Base-by-base conservation (phyloP, 2,113 vertebrate genomes). In the Anseranas semipalmata region DNA sequence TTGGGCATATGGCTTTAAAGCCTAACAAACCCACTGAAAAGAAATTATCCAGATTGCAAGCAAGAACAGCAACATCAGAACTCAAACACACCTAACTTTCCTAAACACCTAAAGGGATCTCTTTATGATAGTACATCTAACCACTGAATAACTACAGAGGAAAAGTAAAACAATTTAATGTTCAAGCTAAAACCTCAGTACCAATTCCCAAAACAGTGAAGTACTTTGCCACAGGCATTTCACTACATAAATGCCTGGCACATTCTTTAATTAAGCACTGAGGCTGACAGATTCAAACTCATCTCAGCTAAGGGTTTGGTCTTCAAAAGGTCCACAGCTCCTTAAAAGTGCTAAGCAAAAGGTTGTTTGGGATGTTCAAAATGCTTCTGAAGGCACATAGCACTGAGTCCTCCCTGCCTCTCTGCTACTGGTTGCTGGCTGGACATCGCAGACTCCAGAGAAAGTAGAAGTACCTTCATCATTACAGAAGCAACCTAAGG, bases 361-460 rank as follows among this genome's bases (percentile, higher is more conserved):
- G 1, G 15, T 45, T 55, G 43, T 37, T 63, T 70, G 33, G 12
- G 28, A 53, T 80, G 37, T 53, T 93, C 48, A 82, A 60, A 92
- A 50, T 28, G 24, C 45, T 81, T 50, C 74, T 72, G 70, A 70
- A 93, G 58, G 35, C 0, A 0, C n/a, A n/a, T 12, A 0, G 0
- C 27, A 63, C 20, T 1, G 30, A 56, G 12, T 75, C 77, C n/a
- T 37, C 83, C 50, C 43, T 32, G 27, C 20, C 33, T 46, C 63
- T 83, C 59, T 56, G 43, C 33, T 80, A 45, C 56, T n/a, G 16
- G 35, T 79, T 60, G 37, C 67, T 80, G 13, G 37, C 46, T 65
- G 58, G 33, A 81, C 5, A 1, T 12, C 16, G 62, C 35, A 79
- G 56, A 62, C 15, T 45, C 21, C 19, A 88, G 48, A 73, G 2